Evolutionary conservation across 2,888 invertebrate species (phyloP).

Genomic region (Tachina grossa): DNA sequence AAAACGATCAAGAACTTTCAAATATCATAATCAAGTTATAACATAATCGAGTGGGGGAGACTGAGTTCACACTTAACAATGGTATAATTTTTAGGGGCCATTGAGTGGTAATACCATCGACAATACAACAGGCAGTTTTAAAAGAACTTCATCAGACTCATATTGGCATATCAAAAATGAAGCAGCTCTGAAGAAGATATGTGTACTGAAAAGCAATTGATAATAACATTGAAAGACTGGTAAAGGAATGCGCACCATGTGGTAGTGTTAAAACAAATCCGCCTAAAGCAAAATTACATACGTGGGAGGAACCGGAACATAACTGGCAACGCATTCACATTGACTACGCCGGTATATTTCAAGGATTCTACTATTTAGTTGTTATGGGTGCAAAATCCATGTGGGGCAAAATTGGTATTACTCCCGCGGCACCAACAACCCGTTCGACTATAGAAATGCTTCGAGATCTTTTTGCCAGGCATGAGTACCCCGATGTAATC

Average conservation of each 20-base stretch:
- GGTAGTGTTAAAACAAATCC: slow-evolving; percentile 31
- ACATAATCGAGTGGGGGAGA: not conserved
- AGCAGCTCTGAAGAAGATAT: too few species aligned
- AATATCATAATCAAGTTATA: not conserved
- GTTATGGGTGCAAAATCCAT: slow-evolving; percentile 47
- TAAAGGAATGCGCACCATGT: slow-evolving; percentile 56
- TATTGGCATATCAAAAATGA: not conserved
- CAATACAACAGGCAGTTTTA: not conserved
- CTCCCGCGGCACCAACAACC: slow-evolving; percentile 51
- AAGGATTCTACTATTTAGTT: slow-evolving; percentile 37
- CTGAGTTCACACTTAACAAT: not conserved
- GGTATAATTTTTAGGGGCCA: not conserved
- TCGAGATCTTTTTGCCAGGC: slow-evolving; percentile 48
- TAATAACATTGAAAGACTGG: slow-evolving; percentile 74
- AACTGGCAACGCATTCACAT: slow-evolving; percentile 56
- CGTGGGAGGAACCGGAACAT: slow-evolving; percentile 64
- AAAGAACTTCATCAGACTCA: not conserved
- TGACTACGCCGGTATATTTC: slow-evolving; percentile 40
- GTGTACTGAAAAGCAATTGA: slow-evolving; percentile 63
- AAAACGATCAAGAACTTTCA: slow-evolving; percentile 12
- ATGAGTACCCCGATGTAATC: slow-evolving; percentile 46
- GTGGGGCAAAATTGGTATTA: not conserved
- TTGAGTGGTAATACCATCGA: not conserved
- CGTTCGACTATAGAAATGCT: slow-evolving; percentile 58
- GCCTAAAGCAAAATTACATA: slow-evolving; percentile 50